These are phyloP conservation scores for Istiophorus platypterus DNA, from an alignment of 2,113 vertebrate genomes.

Conservation along the genomic window DNA sequence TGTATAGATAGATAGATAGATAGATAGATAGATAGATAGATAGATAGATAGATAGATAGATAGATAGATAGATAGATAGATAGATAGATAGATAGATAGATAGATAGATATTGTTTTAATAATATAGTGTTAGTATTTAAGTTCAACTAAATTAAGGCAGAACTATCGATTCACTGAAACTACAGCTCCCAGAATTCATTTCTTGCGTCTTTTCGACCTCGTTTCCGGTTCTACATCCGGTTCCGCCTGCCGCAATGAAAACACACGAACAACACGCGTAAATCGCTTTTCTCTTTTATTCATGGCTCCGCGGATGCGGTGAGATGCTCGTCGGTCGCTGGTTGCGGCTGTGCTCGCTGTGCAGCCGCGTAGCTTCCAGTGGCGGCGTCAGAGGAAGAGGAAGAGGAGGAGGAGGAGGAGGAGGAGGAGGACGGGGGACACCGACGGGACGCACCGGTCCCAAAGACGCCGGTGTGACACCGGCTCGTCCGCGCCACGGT, in stretches of 20 bases:
- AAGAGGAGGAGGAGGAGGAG: neutral
- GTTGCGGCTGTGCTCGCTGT: slow-evolving; percentile 28
- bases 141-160: neutral
- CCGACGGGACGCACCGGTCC: neutral
- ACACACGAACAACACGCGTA: neutral
- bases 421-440: slow-evolving; percentile 49
- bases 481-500: slow-evolving; percentile 31
- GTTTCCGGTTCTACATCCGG: slow-evolving; percentile 37
- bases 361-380: slow-evolving; percentile 23
- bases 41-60: too few species aligned
- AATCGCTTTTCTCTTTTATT: neutral
- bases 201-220: neutral
- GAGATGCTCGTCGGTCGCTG: slow-evolving; percentile 55
- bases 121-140: too few species aligned
- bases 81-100: too few species aligned
- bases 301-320: accelerated
- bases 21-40: too few species aligned
- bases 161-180: neutral
- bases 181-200: slow-evolving; percentile 59
- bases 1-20: too few species aligned
- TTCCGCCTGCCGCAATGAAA: neutral
- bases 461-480: neutral
- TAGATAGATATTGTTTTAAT: too few species aligned
- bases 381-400: neutral
- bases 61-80: too few species aligned